Base-by-base conservation (phyloP, 2,888 invertebrate species). In the Tetragonisca angustula region DNA sequence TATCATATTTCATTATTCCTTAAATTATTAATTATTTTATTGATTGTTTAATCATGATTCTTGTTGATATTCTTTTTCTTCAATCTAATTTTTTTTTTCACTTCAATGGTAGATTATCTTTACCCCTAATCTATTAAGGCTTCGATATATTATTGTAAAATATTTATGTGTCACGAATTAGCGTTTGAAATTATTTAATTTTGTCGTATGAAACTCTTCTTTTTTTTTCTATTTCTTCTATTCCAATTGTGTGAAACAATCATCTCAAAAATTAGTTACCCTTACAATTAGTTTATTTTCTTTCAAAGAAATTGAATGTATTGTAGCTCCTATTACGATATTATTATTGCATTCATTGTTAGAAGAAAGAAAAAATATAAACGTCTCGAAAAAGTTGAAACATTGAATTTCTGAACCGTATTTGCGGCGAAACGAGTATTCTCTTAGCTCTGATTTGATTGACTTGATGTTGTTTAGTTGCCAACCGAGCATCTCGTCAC, bases 381-480 rank as follows among this genome's bases (percentile, higher is more conserved):
- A 9, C 1, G 1, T 15, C 24, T 59, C 13, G 5, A 56, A 56
- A 15, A 5, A n/a, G 13, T 15, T 13, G 13, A 5, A 27, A 13
- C 4, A 5, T 21, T 24, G 24, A 15, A 76, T 32, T 54, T 1
- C 1, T 6, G 54, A 32, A 32, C 9, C 19, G 15, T n/a, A 17
- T 17, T 54, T 3, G 24, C 24, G 21, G 17, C 11, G 15, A 43
- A 24, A 19, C 3, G 17, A 36, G 65, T n/a, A 65, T 67, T 64
- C n/a, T 50, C 21, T 43, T 43, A n/a, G 19, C 36, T 15, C 17
- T 17, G 59, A 59, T 19, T n/a, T 32, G 67, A 49, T 73, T 73
- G 17, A 19, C 32, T 62, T 56, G 73, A 78, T 68, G n/a, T 24
- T n/a, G 52, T 73, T 56, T 68, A 70, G 65, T 59, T 49, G 50